Evolutionary conservation across 2,797 vertebrate genomes (phyloP), one percentile per base, ranked within the genome.

Genomic region (Buphagus erythrorhynchus): DNA sequence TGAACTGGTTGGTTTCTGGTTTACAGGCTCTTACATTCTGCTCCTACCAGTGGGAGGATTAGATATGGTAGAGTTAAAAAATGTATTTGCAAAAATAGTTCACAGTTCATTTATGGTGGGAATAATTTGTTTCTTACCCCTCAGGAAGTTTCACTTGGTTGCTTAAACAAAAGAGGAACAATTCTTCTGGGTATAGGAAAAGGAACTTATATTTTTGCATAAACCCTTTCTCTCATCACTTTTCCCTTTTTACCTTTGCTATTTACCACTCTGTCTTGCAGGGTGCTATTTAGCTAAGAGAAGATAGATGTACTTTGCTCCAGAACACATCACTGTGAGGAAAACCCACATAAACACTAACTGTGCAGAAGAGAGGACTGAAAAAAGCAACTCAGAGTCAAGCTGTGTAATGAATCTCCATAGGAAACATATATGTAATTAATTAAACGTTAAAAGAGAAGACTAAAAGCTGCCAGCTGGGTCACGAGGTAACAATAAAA

Each of bases 381-480:
- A 15, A 54, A 66, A 83, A 61, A 26, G 26, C 16, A 31, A n/a
- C 15, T n/a, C 54, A 51, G 12, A 51, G 9, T 69, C 38, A 71
- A 72, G 35, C 42, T 72, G 28, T 62, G 42, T 22, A 88, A 74
- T 46, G 40, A 65, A 54, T 20, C 58, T 68, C 68, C 28, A 48
- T 40, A 33, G 31, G 18, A 88, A 92, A 79, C 14, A 59, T 15
- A 46, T 36, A 69, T 58, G 22, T 26, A 87, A 72, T 86, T 81
- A 81, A 86, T 88, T 68, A 83, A 85, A 79, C 17, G 65, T 73
- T 71, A 66, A 83, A 87, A 72, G 48, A 88, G 28, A 87, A 29
- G 29, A 59, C 26, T 88, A 72, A 86, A 90, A 86, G 29, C 57
- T 86, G n/a, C 16, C 45, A 77, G 9, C 14, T 73, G 36, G 5